phyloP scores from a whole-genome alignment of 2,113 vertebrate species.

The Scartelaos histophorus region DNA sequence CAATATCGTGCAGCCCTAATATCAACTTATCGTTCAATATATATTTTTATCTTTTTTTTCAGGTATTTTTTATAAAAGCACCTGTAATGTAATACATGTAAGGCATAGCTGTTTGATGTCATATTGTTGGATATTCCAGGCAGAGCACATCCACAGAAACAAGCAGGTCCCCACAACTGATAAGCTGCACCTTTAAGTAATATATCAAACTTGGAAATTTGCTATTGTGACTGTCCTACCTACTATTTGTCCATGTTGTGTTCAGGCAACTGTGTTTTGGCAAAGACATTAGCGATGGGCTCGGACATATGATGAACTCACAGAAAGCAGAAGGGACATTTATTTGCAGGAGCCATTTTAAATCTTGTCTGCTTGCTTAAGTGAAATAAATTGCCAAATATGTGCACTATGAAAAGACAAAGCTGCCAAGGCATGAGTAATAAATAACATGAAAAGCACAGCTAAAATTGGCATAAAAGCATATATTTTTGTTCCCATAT shows the following conservation, averaged over 20 bases:
- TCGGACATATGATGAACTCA: conserved; percentile 29
- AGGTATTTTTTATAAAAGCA: no score
- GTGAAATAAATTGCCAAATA: conserved; percentile 3
- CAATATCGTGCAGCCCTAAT: no score
- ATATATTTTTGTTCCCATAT: not conserved
- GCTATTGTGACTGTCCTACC: no score
- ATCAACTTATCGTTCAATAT: no score
- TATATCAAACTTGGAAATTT: no score
- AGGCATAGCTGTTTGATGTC: no score
- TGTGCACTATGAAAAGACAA: not conserved
- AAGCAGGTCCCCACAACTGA: no score
- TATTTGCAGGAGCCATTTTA: not conserved
- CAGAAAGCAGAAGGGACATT: conserved; percentile 20
- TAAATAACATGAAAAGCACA: not conserved
- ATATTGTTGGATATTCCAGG: no score
- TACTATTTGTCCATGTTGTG: conserved; percentile 25
- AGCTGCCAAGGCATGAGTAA: not conserved
- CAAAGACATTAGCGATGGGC: conserved; percentile 50
- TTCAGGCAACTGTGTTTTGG: conserved; percentile 65
- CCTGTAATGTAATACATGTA: no score
- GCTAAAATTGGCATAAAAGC: not conserved
- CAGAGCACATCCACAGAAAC: not conserved
- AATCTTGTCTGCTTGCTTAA: not conserved
- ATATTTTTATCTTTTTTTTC: no score
- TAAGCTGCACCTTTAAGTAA: no score